phyloP scores from a whole-genome alignment of 2,113 vertebrate genomes.

The Strix aluco region DNA sequence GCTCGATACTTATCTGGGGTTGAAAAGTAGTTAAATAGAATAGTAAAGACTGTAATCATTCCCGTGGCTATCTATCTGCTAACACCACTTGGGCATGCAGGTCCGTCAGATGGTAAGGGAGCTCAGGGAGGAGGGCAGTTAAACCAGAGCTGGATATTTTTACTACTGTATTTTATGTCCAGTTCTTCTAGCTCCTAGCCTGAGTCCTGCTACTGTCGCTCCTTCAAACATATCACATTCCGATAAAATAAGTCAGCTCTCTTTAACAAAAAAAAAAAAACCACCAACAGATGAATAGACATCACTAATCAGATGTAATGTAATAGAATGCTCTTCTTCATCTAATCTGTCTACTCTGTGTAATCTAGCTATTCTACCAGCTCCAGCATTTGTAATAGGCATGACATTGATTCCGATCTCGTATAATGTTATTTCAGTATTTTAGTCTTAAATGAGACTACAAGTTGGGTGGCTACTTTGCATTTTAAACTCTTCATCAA shows the following conservation, averaged over 20 bases:
- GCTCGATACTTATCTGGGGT: not conserved
- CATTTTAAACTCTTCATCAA: constrained; percentile 12
- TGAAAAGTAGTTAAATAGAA: not conserved
- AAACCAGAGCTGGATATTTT: not conserved
- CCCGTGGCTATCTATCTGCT: not conserved
- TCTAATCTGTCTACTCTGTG: constrained; percentile 41
- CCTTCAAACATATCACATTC: not conserved
- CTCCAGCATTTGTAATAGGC: constrained; percentile 35
- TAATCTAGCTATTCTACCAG: constrained; percentile 33
- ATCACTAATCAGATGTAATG: constrained; percentile 40
- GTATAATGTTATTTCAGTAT: constrained; percentile 32
- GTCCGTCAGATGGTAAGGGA: not conserved
- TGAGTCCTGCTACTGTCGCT: not conserved
- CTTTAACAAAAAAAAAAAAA: not conserved
- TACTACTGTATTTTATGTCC: not conserved
- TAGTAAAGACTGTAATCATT: not conserved
- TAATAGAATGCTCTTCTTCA: constrained; percentile 17
- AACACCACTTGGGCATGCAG: not conserved
- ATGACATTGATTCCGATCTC: constrained; percentile 45
- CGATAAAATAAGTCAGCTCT: not conserved
- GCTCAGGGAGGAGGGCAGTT: not conserved
- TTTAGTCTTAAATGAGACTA: constrained; percentile 20
- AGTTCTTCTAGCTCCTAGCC: not conserved
- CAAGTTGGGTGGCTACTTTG: constrained; percentile 46
- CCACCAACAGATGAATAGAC: constrained; percentile 9